Base-by-base conservation (phyloP, 2,113 vertebrate genomes). In the Leptocoma aspasia region DNA sequence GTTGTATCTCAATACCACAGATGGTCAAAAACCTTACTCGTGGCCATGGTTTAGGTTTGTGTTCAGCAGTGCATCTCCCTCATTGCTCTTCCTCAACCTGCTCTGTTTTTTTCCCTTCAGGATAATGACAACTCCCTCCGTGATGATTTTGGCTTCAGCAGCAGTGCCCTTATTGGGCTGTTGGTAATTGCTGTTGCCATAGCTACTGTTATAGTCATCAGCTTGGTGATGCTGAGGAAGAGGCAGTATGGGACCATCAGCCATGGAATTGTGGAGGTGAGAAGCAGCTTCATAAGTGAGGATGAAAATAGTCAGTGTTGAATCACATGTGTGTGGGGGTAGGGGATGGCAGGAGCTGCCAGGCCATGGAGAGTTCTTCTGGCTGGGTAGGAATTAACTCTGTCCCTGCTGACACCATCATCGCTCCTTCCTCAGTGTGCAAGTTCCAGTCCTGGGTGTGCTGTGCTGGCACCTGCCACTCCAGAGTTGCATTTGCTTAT, bases 231-330 rank as follows among this genome's bases (percentile, higher is more conserved):
- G 96, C 97, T 99, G 98, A 98, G 99, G 97, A 99, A 99, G 98
- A 98, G 99, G 95, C 99, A 99, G 87, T 99, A 99, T 2, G 99
- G 99, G 72, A 99, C 99, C 95, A 99, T 99, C 98, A 99, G 99
- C 96, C 99, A 99, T 9, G 99, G 99, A 50, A 99, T 99, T 52
- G 99, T 99, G 97, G 99, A 99, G 99, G 99, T 99, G 92, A 98
- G 98, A 91, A 76, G 88, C 39, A n/a, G 82, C 71, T 94, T 80
- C 53, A 0, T 56, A 52, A n/a, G 28, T 0, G 1, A n/a, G 79
- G 66, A 81, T n/a, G 88, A 52, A 90, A 96, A 89, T 88, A 91
- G 75, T 23, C 77, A 60, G 68, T 47, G 1, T 35, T 42, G 85
- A 90, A 30, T 95, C 92, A 86, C 76, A 56, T 30, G 66, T 45